These are phyloP conservation scores for Falco rusticolus DNA, from an alignment of 2,797 vertebrate species.

Conservation along the genomic window DNA sequence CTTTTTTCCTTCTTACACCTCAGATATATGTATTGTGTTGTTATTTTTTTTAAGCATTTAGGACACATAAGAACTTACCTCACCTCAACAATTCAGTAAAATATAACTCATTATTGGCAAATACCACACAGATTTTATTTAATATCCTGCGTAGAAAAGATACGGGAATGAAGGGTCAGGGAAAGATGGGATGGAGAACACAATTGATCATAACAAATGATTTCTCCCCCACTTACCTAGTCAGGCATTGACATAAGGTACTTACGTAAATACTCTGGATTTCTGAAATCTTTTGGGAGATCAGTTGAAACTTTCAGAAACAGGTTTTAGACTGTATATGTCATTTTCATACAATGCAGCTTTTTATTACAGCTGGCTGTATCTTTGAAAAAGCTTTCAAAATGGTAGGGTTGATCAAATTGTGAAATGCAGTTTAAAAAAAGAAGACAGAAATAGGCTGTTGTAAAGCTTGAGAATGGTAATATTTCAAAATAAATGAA, in stretches of 20 bases:
- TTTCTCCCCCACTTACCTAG: not conserved
- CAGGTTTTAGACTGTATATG: fast-evolving
- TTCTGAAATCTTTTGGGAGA: not conserved
- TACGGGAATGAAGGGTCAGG: not conserved
- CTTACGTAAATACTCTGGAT: not conserved
- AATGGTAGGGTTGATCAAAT: not conserved
- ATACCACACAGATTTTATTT: not conserved
- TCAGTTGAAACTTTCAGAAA: not conserved
- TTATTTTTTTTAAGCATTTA: not conserved
- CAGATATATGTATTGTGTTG: not conserved
- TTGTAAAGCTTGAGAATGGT: not conserved
- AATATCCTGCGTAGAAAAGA: not conserved
- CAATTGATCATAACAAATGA: not conserved
- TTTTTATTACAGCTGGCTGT: not conserved
- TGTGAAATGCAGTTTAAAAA: not conserved
- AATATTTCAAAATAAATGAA: constrained; percentile 20
- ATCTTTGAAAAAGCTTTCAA: not conserved
- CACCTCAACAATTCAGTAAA: not conserved
- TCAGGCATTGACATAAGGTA: not conserved
- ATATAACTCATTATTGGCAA: not conserved
- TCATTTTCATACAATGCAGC: not conserved
- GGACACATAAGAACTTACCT: not conserved
- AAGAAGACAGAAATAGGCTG: not conserved
- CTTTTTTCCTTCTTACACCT: not conserved
- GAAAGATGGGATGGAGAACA: not conserved